A percentile compares a stretch with the other conserved stretches of the same genome.
Evolutionary conservation across 30 jellyfish, hydroid and myxozoan genomes (phyloP).

Genomic region (Turritopsis rubra): DNA sequence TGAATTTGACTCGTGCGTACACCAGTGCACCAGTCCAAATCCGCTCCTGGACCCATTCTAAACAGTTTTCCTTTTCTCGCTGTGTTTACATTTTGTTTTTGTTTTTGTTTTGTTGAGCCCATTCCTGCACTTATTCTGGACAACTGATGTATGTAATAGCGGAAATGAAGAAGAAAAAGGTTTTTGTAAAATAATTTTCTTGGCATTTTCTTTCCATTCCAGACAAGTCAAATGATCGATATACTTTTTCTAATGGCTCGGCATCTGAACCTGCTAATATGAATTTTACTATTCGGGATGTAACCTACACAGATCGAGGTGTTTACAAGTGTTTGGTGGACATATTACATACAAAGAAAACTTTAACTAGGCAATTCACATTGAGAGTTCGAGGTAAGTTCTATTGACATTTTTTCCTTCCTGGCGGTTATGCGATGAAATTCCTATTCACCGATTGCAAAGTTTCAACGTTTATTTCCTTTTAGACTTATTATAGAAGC

Average conservation of each 20-base stretch:
- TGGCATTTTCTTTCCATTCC: not conserved
- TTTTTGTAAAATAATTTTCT: not conserved
- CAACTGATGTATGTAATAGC: no score
- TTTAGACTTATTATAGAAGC: no score
- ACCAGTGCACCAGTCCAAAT: no score
- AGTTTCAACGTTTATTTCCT: no score
- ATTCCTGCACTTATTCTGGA: no score
- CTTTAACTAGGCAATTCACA: conserved; percentile 37
- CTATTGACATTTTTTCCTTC: not conserved
- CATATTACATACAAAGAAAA: not conserved
- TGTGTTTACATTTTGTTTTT: no score
- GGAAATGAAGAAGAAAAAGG: no score
- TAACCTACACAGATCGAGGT: conserved; percentile 48
- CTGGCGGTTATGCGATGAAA: not conserved
- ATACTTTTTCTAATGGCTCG: not conserved
- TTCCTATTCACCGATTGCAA: no score
- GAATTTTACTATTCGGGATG: conserved; percentile 18
- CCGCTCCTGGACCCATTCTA: no score
- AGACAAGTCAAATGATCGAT: conserved; percentile 17
- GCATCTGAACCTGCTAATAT: not conserved
- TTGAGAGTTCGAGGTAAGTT: conserved; percentile 68
- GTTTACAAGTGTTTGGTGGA: conserved; percentile 51
- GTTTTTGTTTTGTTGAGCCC: no score
- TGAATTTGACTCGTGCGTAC: no score
- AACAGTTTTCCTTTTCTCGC: no score